phyloP scores from a whole-genome alignment of 2,113 vertebrate genomes.

The Hyla sarda region DNA sequence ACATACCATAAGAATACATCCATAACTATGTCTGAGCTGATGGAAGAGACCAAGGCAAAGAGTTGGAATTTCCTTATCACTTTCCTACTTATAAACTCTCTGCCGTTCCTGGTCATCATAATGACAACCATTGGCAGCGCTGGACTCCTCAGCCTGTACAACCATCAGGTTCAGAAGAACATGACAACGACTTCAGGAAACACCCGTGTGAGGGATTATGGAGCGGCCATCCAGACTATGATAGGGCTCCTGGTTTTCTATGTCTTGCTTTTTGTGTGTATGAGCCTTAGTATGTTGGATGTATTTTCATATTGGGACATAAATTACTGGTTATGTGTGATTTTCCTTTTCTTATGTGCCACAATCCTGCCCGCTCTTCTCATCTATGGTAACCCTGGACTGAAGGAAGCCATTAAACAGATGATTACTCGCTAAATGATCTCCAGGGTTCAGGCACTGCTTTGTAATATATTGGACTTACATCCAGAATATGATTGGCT shows the following conservation, averaged over 20 bases:
- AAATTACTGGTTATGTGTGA: background rate
- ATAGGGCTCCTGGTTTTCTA: background rate
- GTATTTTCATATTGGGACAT: background rate
- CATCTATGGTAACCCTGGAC: background rate
- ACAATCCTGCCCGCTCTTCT: background rate
- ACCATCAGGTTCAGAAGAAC: background rate
- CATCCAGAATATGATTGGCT: too few species aligned
- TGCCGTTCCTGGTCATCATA: background rate
- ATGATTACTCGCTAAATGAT: background rate
- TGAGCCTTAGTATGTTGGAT: too few species aligned
- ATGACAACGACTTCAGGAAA: background rate
- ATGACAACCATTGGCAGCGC: background rate
- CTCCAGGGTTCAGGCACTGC: background rate
- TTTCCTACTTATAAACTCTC: background rate
- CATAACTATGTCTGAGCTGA: background rate
- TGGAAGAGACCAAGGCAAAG: background rate
- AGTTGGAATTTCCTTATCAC: background rate
- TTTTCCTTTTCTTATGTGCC: background rate
- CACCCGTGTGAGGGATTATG: background rate
- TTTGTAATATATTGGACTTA: background rate
- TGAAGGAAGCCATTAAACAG: conserved; percentile 1
- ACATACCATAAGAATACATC: background rate
- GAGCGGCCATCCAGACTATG: background rate
- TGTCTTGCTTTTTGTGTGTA: background rate
- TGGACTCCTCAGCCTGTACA: background rate